Evolutionary conservation across 2,888 invertebrate genomes (phyloP), one percentile per base, ranked within the genome.

Genomic region (Epinotia demarniana): DNA sequence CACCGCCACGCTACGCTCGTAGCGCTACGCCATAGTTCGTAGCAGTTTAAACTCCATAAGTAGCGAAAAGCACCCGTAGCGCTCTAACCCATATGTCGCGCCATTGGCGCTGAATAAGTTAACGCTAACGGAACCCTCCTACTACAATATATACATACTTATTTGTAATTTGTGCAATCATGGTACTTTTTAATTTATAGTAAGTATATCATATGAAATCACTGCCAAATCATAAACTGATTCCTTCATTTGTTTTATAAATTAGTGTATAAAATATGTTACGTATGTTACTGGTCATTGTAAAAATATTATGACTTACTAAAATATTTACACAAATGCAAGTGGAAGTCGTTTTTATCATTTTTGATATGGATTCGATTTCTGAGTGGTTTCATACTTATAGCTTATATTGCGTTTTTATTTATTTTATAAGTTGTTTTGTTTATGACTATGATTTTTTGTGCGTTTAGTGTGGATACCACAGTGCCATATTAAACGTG

Each of bases 401-500:
- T 49, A 61, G n/a, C n/a, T n/a, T 62, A 0, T 58, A 49, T 63
- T 16, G 23, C 18, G 39, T 75, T 61, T 58, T 67, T n/a, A n/a
- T 46, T 66, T 61, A 49, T 71, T 61, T 75, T 61, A 79, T 67
- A 78, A 82, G 81, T 81, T 80, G 77, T 69, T 61, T 73, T 74
- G 62, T 70, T 80, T 66, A 75, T 81, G 87, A 84, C 85, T 86
- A 86, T 86, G 85, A 84, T 85, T 86, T 83, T 82, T 79, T 82
- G 78, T 72, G 79, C 78, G 70, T 69, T 74, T 72, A 79, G 79
- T 84, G 80, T 83, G 77, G 77, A 84, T 83, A 84, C 88, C 89
- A 89, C 89, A 87, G 86, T 87, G 87, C 87, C 88, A 83, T 83
- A 79, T 75, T 78, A 77, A 77, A 70, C 43, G 55, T 73, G 27